Percentiles rank a stretch among this genome's conserved stretches.
Evolutionary conservation across 2,113 vertebrate species (phyloP).

Genomic region (Scomber japonicus): DNA sequence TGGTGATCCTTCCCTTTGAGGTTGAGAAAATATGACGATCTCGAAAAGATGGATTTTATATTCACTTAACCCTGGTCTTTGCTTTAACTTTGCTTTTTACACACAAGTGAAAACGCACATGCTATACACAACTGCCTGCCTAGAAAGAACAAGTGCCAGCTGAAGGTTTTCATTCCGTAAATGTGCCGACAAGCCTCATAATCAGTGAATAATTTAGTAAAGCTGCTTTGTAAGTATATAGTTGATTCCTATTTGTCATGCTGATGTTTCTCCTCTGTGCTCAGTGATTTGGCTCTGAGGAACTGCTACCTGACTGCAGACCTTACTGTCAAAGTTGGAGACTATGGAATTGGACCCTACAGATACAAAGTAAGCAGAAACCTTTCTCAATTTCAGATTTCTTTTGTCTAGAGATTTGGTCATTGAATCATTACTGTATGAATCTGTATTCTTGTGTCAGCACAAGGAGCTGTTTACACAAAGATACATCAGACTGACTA

Average conservation of each 20-base stretch:
- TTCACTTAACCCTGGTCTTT: background rate
- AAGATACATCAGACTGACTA: background rate
- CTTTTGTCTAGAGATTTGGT: background rate
- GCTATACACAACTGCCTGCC: background rate
- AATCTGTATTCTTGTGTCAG: background rate
- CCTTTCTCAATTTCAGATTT: background rate
- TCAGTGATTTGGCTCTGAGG: slow-evolving; percentile 95
- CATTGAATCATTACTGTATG: background rate
- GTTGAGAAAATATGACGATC: slow-evolving; percentile 3
- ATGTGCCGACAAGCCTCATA: background rate
- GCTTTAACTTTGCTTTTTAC: slow-evolving; percentile 3
- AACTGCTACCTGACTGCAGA: slow-evolving; percentile 97
- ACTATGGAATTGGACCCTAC: slow-evolving; percentile 94
- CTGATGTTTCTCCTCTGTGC: slow-evolving; percentile 28
- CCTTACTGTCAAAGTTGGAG: slow-evolving; percentile 96
- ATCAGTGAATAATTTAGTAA: background rate
- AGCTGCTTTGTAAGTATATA: background rate
- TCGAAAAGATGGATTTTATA: background rate
- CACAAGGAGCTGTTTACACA: background rate
- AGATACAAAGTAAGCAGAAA: slow-evolving; percentile 91
- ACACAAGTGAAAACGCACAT: background rate
- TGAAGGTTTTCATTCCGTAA: background rate
- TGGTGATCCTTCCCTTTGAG: slow-evolving; percentile 15
- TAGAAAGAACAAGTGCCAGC: background rate
- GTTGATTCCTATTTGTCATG: background rate